Percentiles rank a stretch among this genome's conserved stretches.
These are phyloP conservation scores for Muscicapa striata DNA, from an alignment of 2,797 vertebrate genomes.

Conservation along the genomic window DNA sequence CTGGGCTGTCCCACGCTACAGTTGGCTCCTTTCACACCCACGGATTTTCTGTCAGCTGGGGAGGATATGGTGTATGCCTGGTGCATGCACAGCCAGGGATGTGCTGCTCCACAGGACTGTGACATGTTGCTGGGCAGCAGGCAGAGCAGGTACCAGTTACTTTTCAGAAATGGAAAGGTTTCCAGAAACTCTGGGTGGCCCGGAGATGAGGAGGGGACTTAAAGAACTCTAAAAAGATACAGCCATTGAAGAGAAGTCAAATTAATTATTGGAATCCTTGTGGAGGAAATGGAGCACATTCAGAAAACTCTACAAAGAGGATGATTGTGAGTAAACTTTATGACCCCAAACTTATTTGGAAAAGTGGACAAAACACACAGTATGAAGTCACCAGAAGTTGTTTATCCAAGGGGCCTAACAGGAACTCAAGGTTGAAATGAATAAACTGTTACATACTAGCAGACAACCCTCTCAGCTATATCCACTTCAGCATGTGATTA, in stretches of 20 bases:
- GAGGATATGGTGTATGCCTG: accelerated
- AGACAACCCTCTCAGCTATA: neutral
- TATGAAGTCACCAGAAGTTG: constrained; percentile 37
- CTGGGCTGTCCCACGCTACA: neutral
- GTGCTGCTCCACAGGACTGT: accelerated
- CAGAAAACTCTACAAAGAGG: constrained; percentile 42
- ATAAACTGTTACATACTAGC: neutral
- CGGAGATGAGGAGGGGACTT: neutral
- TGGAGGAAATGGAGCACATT: neutral
- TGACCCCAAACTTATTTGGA: constrained; percentile 5
- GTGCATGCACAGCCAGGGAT: accelerated
- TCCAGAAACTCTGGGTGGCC: neutral
- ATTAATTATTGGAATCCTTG: constrained; percentile 12
- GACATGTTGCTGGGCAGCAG: accelerated
- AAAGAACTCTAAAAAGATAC: neutral
- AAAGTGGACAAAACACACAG: constrained; percentile 19
- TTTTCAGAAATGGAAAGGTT: neutral
- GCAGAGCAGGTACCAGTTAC: neutral
- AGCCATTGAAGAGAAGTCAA: neutral
- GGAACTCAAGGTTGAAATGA: constrained; percentile 3
- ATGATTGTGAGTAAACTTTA: constrained; percentile 29
- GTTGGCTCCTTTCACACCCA: neutral
- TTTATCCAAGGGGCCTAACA: constrained; percentile 40
- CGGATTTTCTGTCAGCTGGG: neutral
- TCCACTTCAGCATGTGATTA: neutral